Percentiles rank a stretch among this genome's conserved stretches.
These are phyloP conservation scores for Ariolimax columbianus DNA, from an alignment of 2,888 invertebrate species.

Conservation along the genomic window DNA sequence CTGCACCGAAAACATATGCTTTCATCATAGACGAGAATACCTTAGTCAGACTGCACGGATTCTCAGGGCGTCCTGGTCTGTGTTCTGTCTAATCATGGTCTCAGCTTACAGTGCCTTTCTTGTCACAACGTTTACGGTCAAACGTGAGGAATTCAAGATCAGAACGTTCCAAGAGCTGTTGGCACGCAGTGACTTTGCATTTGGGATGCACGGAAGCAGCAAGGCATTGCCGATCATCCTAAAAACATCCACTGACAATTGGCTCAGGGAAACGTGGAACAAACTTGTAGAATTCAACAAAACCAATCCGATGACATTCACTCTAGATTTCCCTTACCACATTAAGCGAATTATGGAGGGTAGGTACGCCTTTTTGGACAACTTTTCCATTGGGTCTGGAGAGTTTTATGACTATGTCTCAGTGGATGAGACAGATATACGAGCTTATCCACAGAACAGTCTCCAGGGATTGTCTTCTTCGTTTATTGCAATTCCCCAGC, in stretches of 20 bases:
- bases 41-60: constrained; percentile 15
- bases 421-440: neutral
- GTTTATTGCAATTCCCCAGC: constrained; percentile 18
- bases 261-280: neutral
- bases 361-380: constrained; percentile 27
- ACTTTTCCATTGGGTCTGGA: constrained; percentile 21
- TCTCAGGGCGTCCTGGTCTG: constrained; percentile 19
- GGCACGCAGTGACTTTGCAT: neutral
- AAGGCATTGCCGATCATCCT: constrained; percentile 6
- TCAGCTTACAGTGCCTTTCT: constrained; percentile 32
- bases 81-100: constrained; percentile 23
- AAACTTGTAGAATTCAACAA: constrained; percentile 28
- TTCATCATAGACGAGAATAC: neutral
- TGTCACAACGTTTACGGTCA: neutral
- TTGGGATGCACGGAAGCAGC: constrained; percentile 13
- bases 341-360: constrained; percentile 1
- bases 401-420: constrained; percentile 14
- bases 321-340: neutral
- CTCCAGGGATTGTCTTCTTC: neutral
- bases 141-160: neutral
- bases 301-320: constrained; percentile 28
- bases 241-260: neutral
- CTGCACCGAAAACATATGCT: constrained; percentile 9
- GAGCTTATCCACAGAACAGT: constrained; percentile 8
- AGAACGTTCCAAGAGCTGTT: constrained; percentile 22